Evolutionary conservation across 2,797 vertebrate species (phyloP).

Genomic region (Parauchenoglanis ngamensis): DNA sequence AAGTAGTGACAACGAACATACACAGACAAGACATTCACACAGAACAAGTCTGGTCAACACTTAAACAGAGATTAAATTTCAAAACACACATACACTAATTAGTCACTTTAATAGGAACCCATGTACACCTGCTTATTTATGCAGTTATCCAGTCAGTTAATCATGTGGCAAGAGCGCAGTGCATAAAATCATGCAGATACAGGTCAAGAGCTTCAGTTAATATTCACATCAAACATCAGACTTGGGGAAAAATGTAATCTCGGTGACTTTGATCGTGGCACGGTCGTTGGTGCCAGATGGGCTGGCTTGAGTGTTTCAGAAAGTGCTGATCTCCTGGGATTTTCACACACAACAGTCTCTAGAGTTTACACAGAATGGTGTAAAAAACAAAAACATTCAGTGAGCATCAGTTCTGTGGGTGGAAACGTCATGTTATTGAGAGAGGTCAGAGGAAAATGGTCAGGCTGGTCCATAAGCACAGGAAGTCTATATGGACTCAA

Average conservation of each 20-base stretch:
- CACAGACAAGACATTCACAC: slow-evolving; percentile 38
- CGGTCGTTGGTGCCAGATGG: background rate
- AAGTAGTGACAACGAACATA: slow-evolving; percentile 54
- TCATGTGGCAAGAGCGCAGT: no score
- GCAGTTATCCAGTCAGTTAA: background rate
- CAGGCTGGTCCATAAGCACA: background rate
- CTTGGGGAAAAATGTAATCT: background rate
- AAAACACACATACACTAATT: slow-evolving; percentile 56
- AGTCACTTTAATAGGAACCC: slow-evolving; percentile 42
- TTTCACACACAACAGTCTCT: background rate
- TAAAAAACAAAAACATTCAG: slow-evolving; percentile 7
- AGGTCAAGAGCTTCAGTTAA: background rate
- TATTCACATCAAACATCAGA: background rate
- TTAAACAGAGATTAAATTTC: slow-evolving; percentile 52
- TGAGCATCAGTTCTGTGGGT: background rate
- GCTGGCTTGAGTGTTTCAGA: background rate
- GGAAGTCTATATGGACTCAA: background rate
- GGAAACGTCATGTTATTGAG: background rate
- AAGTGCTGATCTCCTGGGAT: background rate
- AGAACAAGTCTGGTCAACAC: slow-evolving; percentile 42
- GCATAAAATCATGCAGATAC: background rate
- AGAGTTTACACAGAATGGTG: background rate
- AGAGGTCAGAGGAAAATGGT: background rate
- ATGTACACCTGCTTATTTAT: background rate
- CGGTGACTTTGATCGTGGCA: background rate